Base-by-base conservation (phyloP, 2,113 vertebrate species). In the Poeciliopsis prolifica region DNA sequence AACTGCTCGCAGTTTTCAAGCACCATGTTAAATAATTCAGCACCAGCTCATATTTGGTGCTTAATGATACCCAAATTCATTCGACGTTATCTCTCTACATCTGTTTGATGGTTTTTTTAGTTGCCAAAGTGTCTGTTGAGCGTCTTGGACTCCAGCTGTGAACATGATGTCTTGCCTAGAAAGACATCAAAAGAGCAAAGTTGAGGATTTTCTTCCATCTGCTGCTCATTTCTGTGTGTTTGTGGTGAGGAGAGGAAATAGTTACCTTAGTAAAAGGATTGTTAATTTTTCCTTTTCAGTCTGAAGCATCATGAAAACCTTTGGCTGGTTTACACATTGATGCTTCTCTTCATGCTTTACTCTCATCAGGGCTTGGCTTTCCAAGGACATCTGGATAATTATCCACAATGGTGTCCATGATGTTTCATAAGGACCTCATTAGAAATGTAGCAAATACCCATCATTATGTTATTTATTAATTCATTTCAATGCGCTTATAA, bases 331-430 rank as follows among this genome's bases (percentile, higher is more conserved):
- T 64, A 61, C 68, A 60, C n/a, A 6, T 33, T 40, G 24, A 19
- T 31, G 70, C 72, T 68, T 86, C 65, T 31, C 42, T 63, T 58
- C 61, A 51, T 72, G 77, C 75, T 63, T 68, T 77, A 65, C 70
- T 77, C 35, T 70, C 68, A 85, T 78, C 65, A 58, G 54, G 44
- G 42, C 58, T 33, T 35, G 79, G 71, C 83, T 85, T 77, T 83
- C 78, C 81, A 78, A 74, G 80, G 78, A 90, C 91, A 90, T 87
- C 87, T 91, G 88, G 85, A 37, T 87, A 63, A 82, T 90, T 82
- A 78, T 61, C 66, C 78, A 76, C 70, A 72, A 58, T 68, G 40
- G 30, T 19, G 29, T 69, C 29, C 40, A 19, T 66, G 77, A 37
- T 28, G 12, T 37, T 74, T 74, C 65, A 30, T 74, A 70, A 28